phyloP scores from a whole-genome alignment of 2,888 invertebrate species.

The Clunio marinus region DNA sequence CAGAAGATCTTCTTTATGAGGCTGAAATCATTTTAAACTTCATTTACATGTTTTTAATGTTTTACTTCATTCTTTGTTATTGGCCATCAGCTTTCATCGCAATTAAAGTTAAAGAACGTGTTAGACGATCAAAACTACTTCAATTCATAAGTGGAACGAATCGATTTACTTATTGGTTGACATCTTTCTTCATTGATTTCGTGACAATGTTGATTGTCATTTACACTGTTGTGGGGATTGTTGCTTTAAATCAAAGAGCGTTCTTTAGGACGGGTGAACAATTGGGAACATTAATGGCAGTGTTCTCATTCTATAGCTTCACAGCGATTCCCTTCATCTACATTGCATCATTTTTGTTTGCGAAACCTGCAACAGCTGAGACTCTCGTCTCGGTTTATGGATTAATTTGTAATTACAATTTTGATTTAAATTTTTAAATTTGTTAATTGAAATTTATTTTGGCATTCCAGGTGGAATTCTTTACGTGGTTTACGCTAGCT shows the following conservation, averaged over 20 bases:
- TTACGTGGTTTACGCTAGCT: neutral
- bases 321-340: slow-evolving; percentile 70
- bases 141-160: slow-evolving; percentile 69
- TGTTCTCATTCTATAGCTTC: slow-evolving; percentile 65
- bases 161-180: slow-evolving; percentile 64
- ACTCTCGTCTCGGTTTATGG: neutral
- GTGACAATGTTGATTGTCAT: neutral
- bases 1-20: neutral
- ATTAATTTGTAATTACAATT: neutral
- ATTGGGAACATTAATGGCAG: slow-evolving; percentile 44
- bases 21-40: neutral
- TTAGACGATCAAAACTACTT: slow-evolving; percentile 63
- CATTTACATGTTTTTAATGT: neutral
- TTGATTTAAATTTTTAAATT: neutral
- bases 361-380: slow-evolving; percentile 64
- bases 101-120: slow-evolving; percentile 59
- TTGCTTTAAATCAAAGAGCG: neutral
- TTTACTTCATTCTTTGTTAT: slow-evolving; percentile 33
- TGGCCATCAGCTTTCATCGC: slow-evolving; percentile 6
- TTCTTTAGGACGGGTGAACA: neutral
- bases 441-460: too few relatives aligned
- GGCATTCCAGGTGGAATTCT: neutral
- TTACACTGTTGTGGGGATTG: neutral
- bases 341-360: slow-evolving; percentile 64
- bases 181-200: slow-evolving; percentile 56